Conservation (phyloP, 2,888 invertebrate species). For the Coecobrya sp. region DNA sequence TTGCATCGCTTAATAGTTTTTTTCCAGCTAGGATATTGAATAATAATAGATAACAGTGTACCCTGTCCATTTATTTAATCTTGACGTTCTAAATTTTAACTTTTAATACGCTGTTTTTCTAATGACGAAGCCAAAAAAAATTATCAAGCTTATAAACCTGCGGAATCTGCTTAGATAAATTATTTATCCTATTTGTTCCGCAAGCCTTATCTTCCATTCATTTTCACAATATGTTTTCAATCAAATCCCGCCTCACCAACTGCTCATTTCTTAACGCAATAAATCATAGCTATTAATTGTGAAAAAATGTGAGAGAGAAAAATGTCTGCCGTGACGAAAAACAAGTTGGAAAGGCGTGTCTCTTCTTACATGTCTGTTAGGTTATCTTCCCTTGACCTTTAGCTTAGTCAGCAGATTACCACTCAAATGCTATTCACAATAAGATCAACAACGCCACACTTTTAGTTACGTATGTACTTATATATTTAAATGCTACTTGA, state of each 20-base stretch:
- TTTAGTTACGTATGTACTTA: background rate
- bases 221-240: background rate
- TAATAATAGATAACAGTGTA: no score
- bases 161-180: no score
- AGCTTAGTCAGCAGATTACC: background rate
- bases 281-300: background rate
- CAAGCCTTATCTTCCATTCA: background rate
- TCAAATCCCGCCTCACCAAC: constrained; percentile 41
- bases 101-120: no score
- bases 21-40: no score
- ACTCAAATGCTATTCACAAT: constrained; percentile 2
- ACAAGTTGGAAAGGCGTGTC: constrained; percentile 37
- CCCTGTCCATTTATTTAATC: no score
- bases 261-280: background rate
- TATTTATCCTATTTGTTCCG: background rate
- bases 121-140: no score
- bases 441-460: background rate
- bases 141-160: no score
- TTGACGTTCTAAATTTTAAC: no score
- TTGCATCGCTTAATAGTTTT: no score
- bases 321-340: constrained; percentile 17
- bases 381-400: constrained; percentile 45
- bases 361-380: background rate
- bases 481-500: background rate
- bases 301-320: background rate